phyloP scores from a whole-genome alignment of 2,797 vertebrate species.

The Mycteria americana region DNA sequence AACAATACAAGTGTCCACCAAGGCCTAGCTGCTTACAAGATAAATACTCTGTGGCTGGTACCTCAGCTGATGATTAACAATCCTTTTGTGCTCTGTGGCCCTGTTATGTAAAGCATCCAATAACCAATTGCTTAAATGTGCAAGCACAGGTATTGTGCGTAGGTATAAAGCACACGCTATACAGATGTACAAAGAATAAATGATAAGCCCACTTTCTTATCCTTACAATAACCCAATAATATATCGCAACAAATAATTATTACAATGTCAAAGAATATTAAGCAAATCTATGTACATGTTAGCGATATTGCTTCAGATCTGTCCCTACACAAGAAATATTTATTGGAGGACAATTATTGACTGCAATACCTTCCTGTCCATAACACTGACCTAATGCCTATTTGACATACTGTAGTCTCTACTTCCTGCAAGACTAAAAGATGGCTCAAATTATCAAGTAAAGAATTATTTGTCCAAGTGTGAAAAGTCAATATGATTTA shows the following conservation, averaged over 20 bases:
- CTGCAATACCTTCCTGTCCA: neutral
- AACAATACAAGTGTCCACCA: conserved; percentile 68
- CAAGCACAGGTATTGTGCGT: neutral
- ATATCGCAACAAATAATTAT: neutral
- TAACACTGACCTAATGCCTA: neutral
- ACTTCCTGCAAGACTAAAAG: neutral
- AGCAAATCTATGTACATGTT: neutral
- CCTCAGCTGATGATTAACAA: conserved; percentile 72
- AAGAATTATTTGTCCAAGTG: neutral
- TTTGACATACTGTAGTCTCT: neutral
- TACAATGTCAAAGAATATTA: neutral
- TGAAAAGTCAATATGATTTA: neutral
- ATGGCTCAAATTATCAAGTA: neutral
- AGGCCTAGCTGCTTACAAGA: conserved; percentile 71
- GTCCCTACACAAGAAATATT: neutral
- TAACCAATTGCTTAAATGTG: neutral
- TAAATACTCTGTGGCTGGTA: conserved; percentile 69
- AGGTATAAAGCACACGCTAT: neutral
- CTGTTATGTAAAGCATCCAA: neutral
- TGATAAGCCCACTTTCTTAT: neutral
- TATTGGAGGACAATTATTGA: neutral
- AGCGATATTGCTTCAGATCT: neutral
- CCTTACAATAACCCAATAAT: neutral
- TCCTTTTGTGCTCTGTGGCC: neutral
- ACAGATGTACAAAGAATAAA: neutral